phyloP scores from a whole-genome alignment of 53 echinoderm and acorn worm genomes.

The Arbacia lixula region DNA sequence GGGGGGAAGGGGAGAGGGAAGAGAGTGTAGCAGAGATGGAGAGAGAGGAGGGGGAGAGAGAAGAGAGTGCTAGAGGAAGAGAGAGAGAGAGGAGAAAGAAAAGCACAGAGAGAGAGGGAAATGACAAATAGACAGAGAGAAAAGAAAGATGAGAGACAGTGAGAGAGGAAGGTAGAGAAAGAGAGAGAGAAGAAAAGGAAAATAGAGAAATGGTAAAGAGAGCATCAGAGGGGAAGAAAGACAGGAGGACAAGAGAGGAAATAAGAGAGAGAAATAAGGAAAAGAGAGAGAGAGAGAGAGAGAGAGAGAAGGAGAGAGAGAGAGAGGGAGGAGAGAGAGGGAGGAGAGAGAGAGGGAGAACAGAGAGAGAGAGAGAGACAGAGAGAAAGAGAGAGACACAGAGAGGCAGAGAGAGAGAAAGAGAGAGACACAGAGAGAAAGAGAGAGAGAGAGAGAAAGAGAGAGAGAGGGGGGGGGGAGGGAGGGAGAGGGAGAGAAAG shows the following conservation, averaged over 20 bases:
- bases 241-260: background rate
- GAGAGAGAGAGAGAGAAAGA: background rate
- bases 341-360: background rate
- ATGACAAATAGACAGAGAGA: no score
- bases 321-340: background rate
- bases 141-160: background rate
- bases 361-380: background rate
- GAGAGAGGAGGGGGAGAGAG: background rate
- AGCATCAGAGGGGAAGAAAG: background rate
- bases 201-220: background rate
- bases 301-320: background rate
- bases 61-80: background rate
- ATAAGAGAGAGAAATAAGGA: no score
- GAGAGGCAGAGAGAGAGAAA: no score
- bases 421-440: background rate
- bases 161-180: background rate
- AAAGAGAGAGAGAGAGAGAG: background rate
- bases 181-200: background rate
- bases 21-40: background rate
- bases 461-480: background rate
- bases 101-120: background rate
- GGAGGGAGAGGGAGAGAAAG: background rate
- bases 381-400: no score
- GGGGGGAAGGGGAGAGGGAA: background rate
- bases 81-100: background rate